Conservation (phyloP, 2,797 vertebrate species). For the Paguma larvata region DNA sequence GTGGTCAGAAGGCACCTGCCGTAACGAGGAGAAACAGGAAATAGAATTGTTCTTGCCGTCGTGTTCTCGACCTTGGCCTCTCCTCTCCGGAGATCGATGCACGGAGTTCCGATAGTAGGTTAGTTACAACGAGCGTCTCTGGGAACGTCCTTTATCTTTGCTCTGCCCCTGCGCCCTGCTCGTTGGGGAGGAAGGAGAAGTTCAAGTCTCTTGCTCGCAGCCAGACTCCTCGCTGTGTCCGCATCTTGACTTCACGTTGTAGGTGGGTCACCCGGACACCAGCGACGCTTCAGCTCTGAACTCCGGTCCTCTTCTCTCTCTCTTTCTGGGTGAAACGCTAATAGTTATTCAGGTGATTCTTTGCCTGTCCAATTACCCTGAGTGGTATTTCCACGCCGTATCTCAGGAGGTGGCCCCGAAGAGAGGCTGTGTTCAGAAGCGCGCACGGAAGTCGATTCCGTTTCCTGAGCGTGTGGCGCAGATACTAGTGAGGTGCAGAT, state of each 20-base stretch:
- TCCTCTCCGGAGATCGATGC: neutral
- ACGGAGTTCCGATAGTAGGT: no score
- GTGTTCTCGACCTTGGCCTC: no score
- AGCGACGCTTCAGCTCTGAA: neutral
- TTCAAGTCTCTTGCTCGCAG: neutral
- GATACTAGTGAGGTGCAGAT: accelerated
- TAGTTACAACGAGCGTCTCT: neutral
- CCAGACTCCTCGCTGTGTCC: no score
- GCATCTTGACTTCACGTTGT: neutral
- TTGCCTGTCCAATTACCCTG: accelerated
- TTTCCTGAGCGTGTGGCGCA: neutral
- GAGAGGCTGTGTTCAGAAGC: neutral
- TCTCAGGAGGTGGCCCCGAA: neutral
- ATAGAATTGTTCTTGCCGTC: neutral
- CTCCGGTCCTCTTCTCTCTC: neutral
- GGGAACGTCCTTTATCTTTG: neutral
- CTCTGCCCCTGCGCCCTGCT: neutral
- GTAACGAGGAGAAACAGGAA: neutral
- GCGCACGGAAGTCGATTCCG: neutral
- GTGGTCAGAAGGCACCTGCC: neutral
- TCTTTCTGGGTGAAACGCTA: neutral
- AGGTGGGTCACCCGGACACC: neutral
- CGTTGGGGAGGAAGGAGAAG: neutral
- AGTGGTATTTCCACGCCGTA: neutral
- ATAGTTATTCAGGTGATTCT: neutral